A percentile compares a stretch with the other conserved stretches of the same genome.
phyloP scores from a whole-genome alignment of 2,113 vertebrate species.

The Morone chrysops region DNA sequence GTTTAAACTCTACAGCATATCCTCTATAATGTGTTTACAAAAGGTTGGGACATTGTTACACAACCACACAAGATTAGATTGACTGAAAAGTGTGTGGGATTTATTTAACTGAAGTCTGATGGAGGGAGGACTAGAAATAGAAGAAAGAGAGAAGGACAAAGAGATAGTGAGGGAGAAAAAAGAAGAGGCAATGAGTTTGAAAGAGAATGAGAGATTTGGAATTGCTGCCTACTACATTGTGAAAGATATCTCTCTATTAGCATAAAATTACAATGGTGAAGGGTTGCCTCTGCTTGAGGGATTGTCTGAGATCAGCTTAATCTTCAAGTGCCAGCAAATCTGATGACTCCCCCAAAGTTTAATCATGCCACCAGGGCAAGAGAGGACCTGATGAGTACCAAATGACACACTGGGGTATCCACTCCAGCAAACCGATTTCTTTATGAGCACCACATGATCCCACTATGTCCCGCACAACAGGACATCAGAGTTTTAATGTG shows the following conservation, averaged over 20 bases:
- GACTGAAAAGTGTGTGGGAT: conserved; percentile 42
- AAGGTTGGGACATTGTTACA: conserved; percentile 35
- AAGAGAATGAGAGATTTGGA: conserved; percentile 57
- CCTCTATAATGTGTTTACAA: conserved; percentile 42
- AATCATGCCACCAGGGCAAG: conserved; percentile 75
- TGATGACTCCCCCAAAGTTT: conserved; percentile 73
- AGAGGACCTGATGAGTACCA: conserved; percentile 57
- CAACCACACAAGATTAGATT: conserved; percentile 36
- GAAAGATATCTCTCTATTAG: conserved; percentile 72
- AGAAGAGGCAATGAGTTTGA: conserved; percentile 29
- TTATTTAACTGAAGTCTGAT: conserved; percentile 39
- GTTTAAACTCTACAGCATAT: conserved; percentile 31
- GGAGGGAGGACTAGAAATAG: background rate
- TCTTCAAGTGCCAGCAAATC: conserved; percentile 71
- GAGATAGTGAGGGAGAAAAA: conserved; percentile 25
- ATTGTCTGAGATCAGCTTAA: conserved; percentile 74
- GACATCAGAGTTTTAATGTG: conserved; percentile 48
- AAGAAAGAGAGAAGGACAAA: conserved; percentile 13
- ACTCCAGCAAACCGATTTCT: conserved; percentile 39
- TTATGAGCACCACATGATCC: conserved; percentile 39
- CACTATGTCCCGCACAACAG: conserved; percentile 53
- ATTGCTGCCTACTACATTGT: conserved; percentile 60
- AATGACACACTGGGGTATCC: conserved; percentile 61
- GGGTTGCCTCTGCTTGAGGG: conserved; percentile 65
- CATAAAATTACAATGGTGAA: conserved; percentile 74